Evolutionary conservation across 2,888 invertebrate species (phyloP), one percentile per base, ranked within the genome.

Genomic region (Mycalesis mineus): DNA sequence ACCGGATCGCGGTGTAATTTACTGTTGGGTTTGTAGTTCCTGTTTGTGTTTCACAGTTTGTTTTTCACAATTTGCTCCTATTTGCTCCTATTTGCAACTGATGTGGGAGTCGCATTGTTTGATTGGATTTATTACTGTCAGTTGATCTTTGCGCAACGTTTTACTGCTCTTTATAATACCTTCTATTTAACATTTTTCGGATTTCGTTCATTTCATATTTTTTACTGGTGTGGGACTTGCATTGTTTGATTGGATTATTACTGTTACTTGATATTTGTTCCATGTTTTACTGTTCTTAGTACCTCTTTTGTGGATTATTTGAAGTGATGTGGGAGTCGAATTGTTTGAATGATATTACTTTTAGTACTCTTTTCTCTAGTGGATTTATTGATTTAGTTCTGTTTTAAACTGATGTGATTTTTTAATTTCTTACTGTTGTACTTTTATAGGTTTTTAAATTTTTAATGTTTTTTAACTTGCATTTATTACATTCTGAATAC

Each of bases 1-100:
- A 75, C 73, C 67, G 75, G 74, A 80, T 82, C 74, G 72, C 77
- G 75, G 77, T 80, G 84, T 85, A 85, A 84, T 85, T 84, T 79
- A 82, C 78, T 78, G 78, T 78, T 77, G 64, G 74, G 72, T 75
- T 78, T 76, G 76, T 76, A 77, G 75, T 77, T 78, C 69, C 65
- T 75, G 75, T 78, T 78, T 74, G 75, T 74, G 71, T 70, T 70
- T 65, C 62, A 57, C 67, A 65, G 78, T 82, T 83, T 80, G 78
- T 78, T 83, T 80, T 82, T 78, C 71, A 69, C 65, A 63, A 67
- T 65, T 63, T 60, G 59, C 64, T 64, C 61, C 44, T 52, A 67
- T 65, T 63, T 60, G 59, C 64, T 64, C 61, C 44, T 52, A 49
- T 62, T 62, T 61, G 54, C 57, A 60, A 59, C 65, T 61, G 64